Evolutionary conservation across 2,888 invertebrate genomes (phyloP).

Genomic region (Macrophya annulata): DNA sequence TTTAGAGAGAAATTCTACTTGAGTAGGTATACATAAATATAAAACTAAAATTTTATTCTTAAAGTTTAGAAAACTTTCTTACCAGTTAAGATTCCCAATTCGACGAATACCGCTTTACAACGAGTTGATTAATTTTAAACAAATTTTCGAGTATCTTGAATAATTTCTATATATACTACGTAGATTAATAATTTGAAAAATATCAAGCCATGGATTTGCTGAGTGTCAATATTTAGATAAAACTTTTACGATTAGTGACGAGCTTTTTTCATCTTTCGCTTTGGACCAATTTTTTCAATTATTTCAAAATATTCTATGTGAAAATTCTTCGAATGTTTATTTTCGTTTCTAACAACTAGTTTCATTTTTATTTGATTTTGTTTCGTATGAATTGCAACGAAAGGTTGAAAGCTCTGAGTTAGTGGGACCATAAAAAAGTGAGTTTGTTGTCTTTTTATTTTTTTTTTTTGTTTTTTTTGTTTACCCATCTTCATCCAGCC

Average conservation of each 20-base stretch:
- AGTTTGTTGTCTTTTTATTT: conserved; percentile 2
- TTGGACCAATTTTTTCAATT: background rate
- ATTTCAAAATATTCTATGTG: background rate
- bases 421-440: background rate
- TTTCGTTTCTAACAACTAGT: background rate
- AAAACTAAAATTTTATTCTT: background rate
- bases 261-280: background rate
- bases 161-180: background rate
- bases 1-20: background rate
- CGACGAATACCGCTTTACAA: background rate
- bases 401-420: background rate
- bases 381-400: background rate
- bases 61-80: background rate
- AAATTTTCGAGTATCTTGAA: background rate
- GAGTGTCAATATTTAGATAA: background rate
- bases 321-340: background rate
- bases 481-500: background rate
- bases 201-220: too few relatives aligned
- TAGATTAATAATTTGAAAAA: background rate
- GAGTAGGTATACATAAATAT: background rate
- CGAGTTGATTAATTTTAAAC: background rate
- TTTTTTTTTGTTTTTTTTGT: background rate
- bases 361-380: background rate
- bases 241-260: background rate
- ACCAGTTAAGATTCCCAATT: background rate